Evolutionary conservation across 2,888 invertebrate species (phyloP), one percentile per base, ranked within the genome.

Genomic region (Tipula vernalis): DNA sequence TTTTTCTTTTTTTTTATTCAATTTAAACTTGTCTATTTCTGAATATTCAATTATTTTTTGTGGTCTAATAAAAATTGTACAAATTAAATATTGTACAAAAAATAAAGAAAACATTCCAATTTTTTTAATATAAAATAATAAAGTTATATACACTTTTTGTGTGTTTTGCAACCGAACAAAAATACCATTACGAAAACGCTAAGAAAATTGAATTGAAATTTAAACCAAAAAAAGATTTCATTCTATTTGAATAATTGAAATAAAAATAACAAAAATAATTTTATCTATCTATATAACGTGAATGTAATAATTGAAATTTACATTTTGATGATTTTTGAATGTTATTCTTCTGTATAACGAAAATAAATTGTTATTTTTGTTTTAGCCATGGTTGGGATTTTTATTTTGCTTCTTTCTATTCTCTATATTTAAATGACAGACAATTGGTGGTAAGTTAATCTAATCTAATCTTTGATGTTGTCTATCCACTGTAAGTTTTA

Each of bases 161-260:
- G 71, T 71, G 28, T 71, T 18, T 57, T 18, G 71, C 2, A 28
- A 28, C 71, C 28, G 71, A 71, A 71, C 28, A 71, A 71, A 71
- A 51, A 71, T 18, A 71, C 28, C 71, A 71, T 71, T 28, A 71
- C 71, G 71, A 71, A 71, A 71, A 28, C 28, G 28, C 71, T 71
- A 71, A 71, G 71, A 71, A 71, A 71, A 71, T 71, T 71, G 71
- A 71, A 71, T 71, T 71, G 71, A 71, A 71, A 71, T 71, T 71
- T 71, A 71, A 71, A 28, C 71, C 71, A 71, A 71, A 28, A 71
- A 57, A 57, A 15, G 15, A 57, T 57, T 57, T 57, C 51, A 57
- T 57, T 71, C 71, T 71, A 71, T 71, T 71, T 71, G 71, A 71
- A 71, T 71, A 71, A 71, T 71, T 71, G 71, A 71, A 71, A 71